Percentiles rank a stretch among this genome's conserved stretches.
Evolutionary conservation across 2,113 vertebrate genomes (phyloP).

Genomic region (Catharus bicknelli): DNA sequence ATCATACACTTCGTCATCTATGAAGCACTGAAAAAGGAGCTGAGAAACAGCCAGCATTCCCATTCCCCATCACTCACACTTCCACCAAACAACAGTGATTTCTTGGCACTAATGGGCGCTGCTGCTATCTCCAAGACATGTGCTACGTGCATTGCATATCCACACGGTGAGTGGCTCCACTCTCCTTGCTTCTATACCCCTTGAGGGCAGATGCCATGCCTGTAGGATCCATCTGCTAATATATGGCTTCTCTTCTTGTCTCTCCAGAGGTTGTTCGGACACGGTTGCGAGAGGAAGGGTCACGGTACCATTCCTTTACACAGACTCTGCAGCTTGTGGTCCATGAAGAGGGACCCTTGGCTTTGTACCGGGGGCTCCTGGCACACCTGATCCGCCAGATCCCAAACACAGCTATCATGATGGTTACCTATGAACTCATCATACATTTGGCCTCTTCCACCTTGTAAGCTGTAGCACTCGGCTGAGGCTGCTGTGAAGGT

Average conservation of each 20-base stretch:
- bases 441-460: constrained; percentile 41
- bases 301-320: constrained; percentile 54
- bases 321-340: constrained; percentile 67
- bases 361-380: constrained; percentile 64
- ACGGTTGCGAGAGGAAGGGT: constrained; percentile 66
- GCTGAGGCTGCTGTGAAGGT: neutral
- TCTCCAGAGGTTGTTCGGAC: constrained; percentile 66
- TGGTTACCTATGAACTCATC: constrained; percentile 66
- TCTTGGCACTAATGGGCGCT: constrained; percentile 66
- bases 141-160: constrained; percentile 64
- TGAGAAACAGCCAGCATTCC: constrained; percentile 27
- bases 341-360: constrained; percentile 51
- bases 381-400: constrained; percentile 69
- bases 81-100: constrained; percentile 14
- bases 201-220: neutral
- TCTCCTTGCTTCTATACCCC: neutral
- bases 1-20: constrained; percentile 71
- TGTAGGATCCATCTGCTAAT: neutral
- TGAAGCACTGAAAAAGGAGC: constrained; percentile 58
- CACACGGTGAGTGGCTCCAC: constrained; percentile 50
- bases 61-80: neutral
- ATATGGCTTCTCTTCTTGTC: neutral
- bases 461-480: neutral
- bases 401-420: constrained; percentile 64
- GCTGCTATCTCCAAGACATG: constrained; percentile 67